Percentiles rank a stretch among this genome's conserved stretches.
Conservation (phyloP, 2,888 invertebrate genomes). For the Sicus ferrugineus region DNA sequence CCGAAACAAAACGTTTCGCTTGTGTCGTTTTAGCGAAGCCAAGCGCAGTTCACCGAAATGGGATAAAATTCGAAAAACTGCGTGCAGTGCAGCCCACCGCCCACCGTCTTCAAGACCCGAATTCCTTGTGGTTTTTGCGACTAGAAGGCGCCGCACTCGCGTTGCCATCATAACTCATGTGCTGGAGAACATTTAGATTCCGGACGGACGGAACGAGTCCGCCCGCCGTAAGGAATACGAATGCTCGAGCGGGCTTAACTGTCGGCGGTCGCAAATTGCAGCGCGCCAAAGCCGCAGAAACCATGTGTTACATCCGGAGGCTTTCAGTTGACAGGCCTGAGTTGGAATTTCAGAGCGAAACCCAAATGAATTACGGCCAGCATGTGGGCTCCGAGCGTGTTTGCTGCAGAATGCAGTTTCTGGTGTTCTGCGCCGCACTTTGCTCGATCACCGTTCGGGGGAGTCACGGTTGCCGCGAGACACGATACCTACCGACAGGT, state of each 20-base stretch:
- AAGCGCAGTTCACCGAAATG: too few species aligned
- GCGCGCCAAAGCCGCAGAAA: constrained; percentile 5
- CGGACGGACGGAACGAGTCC: too few species aligned
- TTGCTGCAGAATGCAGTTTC: not conserved
- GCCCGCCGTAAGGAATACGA: not conserved
- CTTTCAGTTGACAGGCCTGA: constrained; percentile 1
- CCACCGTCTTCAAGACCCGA: too few species aligned
- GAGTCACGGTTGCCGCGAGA: too few species aligned
- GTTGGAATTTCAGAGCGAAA: constrained; percentile 22
- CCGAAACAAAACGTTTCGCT: not conserved
- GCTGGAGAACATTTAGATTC: not conserved
- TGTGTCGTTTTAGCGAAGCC: too few species aligned
- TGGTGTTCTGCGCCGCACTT: not conserved
- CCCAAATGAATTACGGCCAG: constrained; percentile 19
- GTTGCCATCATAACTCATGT: constrained; percentile 2
- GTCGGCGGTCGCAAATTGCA: constrained; percentile 4
- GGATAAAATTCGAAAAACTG: too few species aligned
- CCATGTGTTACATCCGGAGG: not conserved
- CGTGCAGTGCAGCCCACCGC: too few species aligned
- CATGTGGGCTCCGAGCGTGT: not conserved
- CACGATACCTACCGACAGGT: constrained; percentile 80
- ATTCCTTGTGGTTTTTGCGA: too few species aligned
- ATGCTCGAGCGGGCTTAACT: constrained; percentile 1
- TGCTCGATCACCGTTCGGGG: not conserved
- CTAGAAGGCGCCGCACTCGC: not conserved